Base-by-base conservation (phyloP, 2,888 invertebrate genomes). In the Biston betularia region DNA sequence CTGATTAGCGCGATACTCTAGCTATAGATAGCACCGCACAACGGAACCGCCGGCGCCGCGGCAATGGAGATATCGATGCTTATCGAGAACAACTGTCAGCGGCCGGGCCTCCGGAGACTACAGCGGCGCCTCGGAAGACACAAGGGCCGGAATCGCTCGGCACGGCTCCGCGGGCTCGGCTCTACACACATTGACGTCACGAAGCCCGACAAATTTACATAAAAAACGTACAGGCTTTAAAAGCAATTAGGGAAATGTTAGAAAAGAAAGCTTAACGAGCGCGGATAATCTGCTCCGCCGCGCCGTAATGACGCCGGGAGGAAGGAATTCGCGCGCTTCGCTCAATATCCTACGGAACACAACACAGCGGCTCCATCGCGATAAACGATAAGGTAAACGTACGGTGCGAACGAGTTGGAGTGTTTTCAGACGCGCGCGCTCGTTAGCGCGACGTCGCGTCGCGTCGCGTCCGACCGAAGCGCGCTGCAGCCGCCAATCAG, bases 401-500 rank as follows among this genome's bases (percentile, higher is more conserved):
- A 49, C 14, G 12, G 59, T 40, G 49, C 7, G 8, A 59, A 59
- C 49, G 44, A 11, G 24, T 14, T 40, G 5, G 46, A 15, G 10
- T 44, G 49, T 33, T 38, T 52, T 15, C 58, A 38, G n/a, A 38
- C 9, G 38, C 59, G 48, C 33, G 1, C 44, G 33, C n/a, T 49
- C 38, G 35, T 57, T 57, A 53, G 14, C 34, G 11, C 24, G 10
- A 14, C 14, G 45, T 56, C 12, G 34, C n/a, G n/a, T n/a, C n/a
- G n/a, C n/a, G n/a, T n/a, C n/a, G n/a, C n/a, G n/a, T n/a, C 65
- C 71, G 74, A 67, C 74, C 24, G 62, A 74, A 71, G 71, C 61
- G 44, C 67, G 60, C 54, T 62, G 62, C 61, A 70, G 58, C 63
- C 53, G 59, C 15, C 70, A 65, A 71, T 74, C 74, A 74, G 72